Percentiles rank a stretch among this genome's conserved stretches.
Evolutionary conservation across 2,113 vertebrate genomes (phyloP).

Genomic region (Rhinichthys klamathensis): DNA sequence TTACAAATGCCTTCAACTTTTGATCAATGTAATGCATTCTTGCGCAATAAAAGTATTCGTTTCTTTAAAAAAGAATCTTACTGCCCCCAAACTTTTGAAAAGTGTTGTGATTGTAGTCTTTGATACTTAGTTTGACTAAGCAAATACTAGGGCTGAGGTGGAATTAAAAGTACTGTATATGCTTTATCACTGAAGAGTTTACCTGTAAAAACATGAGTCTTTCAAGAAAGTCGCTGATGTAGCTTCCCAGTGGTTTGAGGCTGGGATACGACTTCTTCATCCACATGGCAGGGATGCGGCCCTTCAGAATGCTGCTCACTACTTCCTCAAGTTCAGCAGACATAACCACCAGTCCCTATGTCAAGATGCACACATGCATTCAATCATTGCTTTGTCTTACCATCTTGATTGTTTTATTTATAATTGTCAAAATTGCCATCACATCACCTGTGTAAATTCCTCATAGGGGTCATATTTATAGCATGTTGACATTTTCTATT

Average conservation of each 20-base stretch:
- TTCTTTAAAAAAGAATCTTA: not conserved
- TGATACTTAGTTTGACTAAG: not conserved
- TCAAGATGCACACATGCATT: not conserved
- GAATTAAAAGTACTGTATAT: not conserved
- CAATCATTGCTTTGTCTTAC: not conserved
- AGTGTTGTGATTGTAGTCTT: not conserved
- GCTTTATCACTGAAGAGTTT: not conserved
- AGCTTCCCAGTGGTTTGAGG: conserved; percentile 88
- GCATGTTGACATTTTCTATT: not conserved
- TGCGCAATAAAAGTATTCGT: not conserved
- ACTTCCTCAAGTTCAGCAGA: conserved; percentile 87
- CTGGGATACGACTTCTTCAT: conserved; percentile 89
- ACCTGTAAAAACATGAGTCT: conserved; percentile 87
- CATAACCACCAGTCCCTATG: conserved; percentile 85
- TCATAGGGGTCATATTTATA: not conserved
- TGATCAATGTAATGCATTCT: not conserved
- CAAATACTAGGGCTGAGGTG: not conserved
- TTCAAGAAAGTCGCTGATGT: conserved; percentile 84
- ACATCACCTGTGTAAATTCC: not conserved
- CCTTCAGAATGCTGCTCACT: conserved; percentile 84
- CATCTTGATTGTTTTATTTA: not conserved
- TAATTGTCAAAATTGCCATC: not conserved
- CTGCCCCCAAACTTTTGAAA: not conserved
- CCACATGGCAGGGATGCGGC: conserved; percentile 85
- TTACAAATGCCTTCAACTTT: not conserved